Base-by-base conservation (phyloP, 1,140 invertebrate genomes). In the Caerostris extrusa region DNA sequence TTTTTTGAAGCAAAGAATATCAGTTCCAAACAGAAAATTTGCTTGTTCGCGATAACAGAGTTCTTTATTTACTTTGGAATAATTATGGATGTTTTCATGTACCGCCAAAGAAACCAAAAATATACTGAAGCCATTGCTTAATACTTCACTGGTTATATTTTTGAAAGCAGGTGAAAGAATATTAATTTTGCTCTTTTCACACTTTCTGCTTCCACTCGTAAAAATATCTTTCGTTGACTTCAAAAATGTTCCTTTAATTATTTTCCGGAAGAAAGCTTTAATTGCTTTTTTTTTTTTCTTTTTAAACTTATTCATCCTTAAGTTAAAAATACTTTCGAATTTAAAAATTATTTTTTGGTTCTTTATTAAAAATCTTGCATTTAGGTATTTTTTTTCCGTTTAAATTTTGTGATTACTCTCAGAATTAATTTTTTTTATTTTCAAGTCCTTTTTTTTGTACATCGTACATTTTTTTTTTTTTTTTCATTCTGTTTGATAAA, bases 141-240 rank as follows among this genome's bases (percentile, higher is more conserved):
- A 10, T 53, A 77, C 10, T 77, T 77, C 19, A 71, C 69, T 71
- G 69, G 69, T 5, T 71, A 50, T 50, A 34, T 34, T 77, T 77
- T 50, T 50, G 12, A 53, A 77, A 77, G 10, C 71, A 77, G 34
- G 71, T 50, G 71, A 77, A 77, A 34, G 19, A 77, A 12, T 77
- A 77, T 50, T 77, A 77, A 77, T 77, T 50, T 77, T 64, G 71
- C 34, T 77, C 71, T 53, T 77, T 77, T 77, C 71, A 77, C 71
- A 77, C 71, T 50, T 77, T 77, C 53, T 77, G 50, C 71, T 7
- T 50, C 34, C 12, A 12, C 14, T 17, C 61, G 61, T 64, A 50
- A 12, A 77, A 34, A 50, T 77, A 8, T 77, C 34, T 71, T 50
- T 5, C 34, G 19, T 53, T 7, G 71, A 8, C 14, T 50, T 53